Base-by-base conservation (phyloP, 2,113 vertebrate species). In the Onychorhynchus coronatus region DNA sequence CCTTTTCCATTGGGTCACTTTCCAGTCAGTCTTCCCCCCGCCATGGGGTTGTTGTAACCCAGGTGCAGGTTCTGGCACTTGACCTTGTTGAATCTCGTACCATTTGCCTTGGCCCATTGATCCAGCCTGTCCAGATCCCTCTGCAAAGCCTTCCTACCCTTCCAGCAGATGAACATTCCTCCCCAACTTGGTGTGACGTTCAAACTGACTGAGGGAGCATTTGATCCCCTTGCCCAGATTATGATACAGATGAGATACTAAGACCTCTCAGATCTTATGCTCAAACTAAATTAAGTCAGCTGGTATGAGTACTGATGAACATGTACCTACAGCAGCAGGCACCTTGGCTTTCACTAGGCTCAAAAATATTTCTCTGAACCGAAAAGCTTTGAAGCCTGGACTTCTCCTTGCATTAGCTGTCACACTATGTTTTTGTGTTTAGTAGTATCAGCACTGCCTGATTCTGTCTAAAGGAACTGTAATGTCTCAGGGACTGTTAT, bases 201-300 rank as follows among this genome's bases (percentile, higher is more conserved):
- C 42, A 23, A 52, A 70, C 17, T 19, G 21, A 6, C 33, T 35
- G 71, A 84, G 35, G 27, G 35, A 65, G 19, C 42, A 22, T 17
- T 15, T 25, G 37, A 44, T 81, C 27, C 11, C 37, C 25, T 71
- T 52, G 25, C 50, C 42, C 44, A 65, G 10, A 52, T 71, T 14
- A 20, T 35, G 37, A 35, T 73, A 50, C 3, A 53, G 46, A 30
- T 0, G 4, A 71, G 18, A 39, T 59, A 39, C 0, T 2, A 46
- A 56, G 9, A 4, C 23, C 66, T 70, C 30, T 86, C 18, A 77
- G 35, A 83, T 91, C 22, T 74, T 77, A 19, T 22, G 12, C 7
- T 70, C 42, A 46, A 42, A 37, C 3, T 71, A 31, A 71, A 63
- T 81, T 50, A 74, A 81, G 55, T 6, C 17, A 66, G 11, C 9